A percentile compares a stretch with the other conserved stretches of the same genome.
phyloP scores from a whole-genome alignment of 1,140 invertebrate genomes.

The Olivierus martensii region DNA sequence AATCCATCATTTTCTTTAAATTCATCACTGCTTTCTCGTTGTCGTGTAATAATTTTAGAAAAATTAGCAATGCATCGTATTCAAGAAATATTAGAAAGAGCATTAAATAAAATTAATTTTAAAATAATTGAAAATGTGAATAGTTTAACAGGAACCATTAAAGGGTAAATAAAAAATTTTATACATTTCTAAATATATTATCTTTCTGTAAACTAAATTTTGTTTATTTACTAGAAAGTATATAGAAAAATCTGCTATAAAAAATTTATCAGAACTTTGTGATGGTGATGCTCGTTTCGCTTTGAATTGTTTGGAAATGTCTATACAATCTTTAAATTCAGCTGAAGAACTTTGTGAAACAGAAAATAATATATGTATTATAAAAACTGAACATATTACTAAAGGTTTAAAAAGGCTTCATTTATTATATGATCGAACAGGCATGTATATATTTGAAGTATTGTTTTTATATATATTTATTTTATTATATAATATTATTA shows the following conservation, averaged over 20 bases:
- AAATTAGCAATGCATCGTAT: slow-evolving; percentile 48
- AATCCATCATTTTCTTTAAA: slow-evolving; percentile 77
- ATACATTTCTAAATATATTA: background rate
- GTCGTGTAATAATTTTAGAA: slow-evolving; percentile 54
- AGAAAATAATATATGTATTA: slow-evolving; percentile 5
- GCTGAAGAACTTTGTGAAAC: background rate
- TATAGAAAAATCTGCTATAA: slow-evolving; percentile 46
- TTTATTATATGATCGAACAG: slow-evolving; percentile 59
- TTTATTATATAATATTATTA: too few species aligned
- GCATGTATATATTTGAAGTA: slow-evolving; percentile 4
- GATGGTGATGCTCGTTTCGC: slow-evolving; percentile 70
- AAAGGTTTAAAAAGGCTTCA: slow-evolving; percentile 45
- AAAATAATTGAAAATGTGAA: too few species aligned
- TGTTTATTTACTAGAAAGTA: background rate
- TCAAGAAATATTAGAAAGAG: slow-evolving; percentile 44
- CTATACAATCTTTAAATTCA: slow-evolving; percentile 39
- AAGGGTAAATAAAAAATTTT: too few species aligned
- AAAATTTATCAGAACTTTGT: slow-evolving; percentile 54
- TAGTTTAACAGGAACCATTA: too few species aligned
- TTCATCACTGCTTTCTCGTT: slow-evolving; percentile 56
- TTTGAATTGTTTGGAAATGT: slow-evolving; percentile 56
- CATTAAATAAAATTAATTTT: slow-evolving; percentile 20
- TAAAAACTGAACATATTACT: slow-evolving; percentile 26
- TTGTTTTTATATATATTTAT: too few species aligned
- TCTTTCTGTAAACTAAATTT: background rate